Conservation (phyloP, 1,140 invertebrate genomes). For the Bombus vancouverensis region DNA sequence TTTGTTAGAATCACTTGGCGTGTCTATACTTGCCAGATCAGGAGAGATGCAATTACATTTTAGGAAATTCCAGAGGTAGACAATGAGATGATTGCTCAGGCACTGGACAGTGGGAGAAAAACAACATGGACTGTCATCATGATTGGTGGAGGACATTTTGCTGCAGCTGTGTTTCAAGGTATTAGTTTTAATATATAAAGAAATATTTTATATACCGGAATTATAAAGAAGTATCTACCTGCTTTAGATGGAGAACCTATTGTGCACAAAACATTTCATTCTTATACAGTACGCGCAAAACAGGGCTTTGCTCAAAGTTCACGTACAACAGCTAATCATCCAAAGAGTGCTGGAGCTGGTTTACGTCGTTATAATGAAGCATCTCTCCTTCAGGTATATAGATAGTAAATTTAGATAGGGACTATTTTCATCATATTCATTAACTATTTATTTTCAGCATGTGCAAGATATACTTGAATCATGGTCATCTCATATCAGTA, state of each 20-base stretch:
- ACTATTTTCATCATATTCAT: neutral
- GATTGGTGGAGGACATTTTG: conserved; percentile 94
- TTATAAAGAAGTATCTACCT: neutral
- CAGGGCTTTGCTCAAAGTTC: conserved; percentile 91
- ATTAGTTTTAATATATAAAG: conserved; percentile 48
- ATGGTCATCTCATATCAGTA: conserved; percentile 87
- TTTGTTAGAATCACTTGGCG: conserved; percentile 65
- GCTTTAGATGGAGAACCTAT: conserved; percentile 83
- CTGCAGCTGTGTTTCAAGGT: conserved; percentile 91
- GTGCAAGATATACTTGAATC: conserved; percentile 88
- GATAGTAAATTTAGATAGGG: neutral
- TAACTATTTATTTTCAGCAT: conserved; percentile 84
- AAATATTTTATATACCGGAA: neutral
- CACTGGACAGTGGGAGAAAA: conserved; percentile 75
- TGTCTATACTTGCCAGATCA: conserved; percentile 74
- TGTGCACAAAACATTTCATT: conserved; percentile 94
- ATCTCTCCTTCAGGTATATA: conserved; percentile 85
- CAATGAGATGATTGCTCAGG: conserved; percentile 80
- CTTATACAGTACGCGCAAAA: conserved; percentile 92
- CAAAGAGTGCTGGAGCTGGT: conserved; percentile 92
- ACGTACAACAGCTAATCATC: conserved; percentile 84
- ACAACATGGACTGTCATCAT: conserved; percentile 89
- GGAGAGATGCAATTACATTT: conserved; percentile 75
- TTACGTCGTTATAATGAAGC: conserved; percentile 91
- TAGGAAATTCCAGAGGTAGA: conserved; percentile 82